These are phyloP conservation scores for Abrostola tripartita DNA, from an alignment of 2,888 invertebrate genomes.

Conservation along the genomic window DNA sequence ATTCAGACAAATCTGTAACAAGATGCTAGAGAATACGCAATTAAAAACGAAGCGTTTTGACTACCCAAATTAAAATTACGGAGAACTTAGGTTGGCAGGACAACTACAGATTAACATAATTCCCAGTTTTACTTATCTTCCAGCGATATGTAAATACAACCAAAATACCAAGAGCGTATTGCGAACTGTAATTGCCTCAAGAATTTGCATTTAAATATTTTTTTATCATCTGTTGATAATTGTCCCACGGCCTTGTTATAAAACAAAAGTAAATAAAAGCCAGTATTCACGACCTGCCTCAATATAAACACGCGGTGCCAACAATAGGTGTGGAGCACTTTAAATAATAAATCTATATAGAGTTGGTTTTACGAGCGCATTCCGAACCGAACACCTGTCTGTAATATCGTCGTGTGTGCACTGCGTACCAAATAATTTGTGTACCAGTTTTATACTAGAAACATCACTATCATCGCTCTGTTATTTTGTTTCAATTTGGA, in stretches of 20 bases:
- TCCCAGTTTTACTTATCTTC: too few relatives aligned
- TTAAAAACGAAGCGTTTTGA: too few relatives aligned
- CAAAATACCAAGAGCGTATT: neutral
- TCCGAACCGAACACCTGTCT: constrained; percentile 76
- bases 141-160: neutral
- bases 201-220: neutral
- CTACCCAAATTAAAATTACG: too few relatives aligned
- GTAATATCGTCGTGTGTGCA: constrained; percentile 60
- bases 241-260: constrained; percentile 24
- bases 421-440: constrained; percentile 49
- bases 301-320: constrained; percentile 68
- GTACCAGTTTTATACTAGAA: constrained; percentile 24
- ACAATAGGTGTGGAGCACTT: constrained; percentile 76
- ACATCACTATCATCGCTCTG: constrained; percentile 17
- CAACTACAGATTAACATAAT: too few relatives aligned
- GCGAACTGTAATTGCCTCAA: neutral
- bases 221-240: constrained; percentile 19
- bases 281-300: constrained; percentile 57
- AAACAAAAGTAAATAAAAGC: constrained; percentile 42
- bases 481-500: constrained; percentile 20
- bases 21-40: too few relatives aligned
- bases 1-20: neutral
- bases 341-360: constrained; percentile 80
- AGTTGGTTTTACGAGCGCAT: constrained; percentile 81
- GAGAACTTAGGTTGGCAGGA: too few relatives aligned